Evolutionary conservation across 2,797 vertebrate genomes (phyloP).

Genomic region (Pangasius larnaudii): DNA sequence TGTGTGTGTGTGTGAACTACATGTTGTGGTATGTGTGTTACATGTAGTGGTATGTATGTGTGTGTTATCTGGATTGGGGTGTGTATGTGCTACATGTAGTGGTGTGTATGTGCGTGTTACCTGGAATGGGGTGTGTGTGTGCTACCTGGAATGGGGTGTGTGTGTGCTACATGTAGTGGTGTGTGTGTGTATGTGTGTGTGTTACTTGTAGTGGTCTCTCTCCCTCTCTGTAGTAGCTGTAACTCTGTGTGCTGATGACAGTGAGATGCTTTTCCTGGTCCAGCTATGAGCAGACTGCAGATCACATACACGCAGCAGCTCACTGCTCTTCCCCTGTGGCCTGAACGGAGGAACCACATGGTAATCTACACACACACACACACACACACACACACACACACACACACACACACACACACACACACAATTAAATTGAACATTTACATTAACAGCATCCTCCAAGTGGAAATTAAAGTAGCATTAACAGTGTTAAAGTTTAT

Average conservation of each 20-base stretch:
- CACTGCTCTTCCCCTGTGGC: slow-evolving; percentile 73
- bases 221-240: slow-evolving; percentile 65
- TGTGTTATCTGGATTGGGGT: not conserved
- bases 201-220: slow-evolving; percentile 86
- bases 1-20: slow-evolving; percentile 64
- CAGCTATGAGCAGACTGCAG: slow-evolving; percentile 75
- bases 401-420: not conserved
- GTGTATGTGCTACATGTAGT: not conserved
- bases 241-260: slow-evolving; percentile 68
- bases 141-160: too few species aligned
- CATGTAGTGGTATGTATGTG: not conserved
- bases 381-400: slow-evolving; percentile 24
- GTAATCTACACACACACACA: slow-evolving; percentile 74
- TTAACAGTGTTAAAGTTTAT: not conserved
- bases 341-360: slow-evolving; percentile 84
- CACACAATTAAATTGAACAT: not conserved
- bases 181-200: not conserved
- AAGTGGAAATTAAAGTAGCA: not conserved
- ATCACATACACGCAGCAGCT: slow-evolving; percentile 80
- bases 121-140: too few species aligned
- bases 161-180: not conserved
- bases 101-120: not conserved
- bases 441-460: not conserved
- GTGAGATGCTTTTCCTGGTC: slow-evolving; percentile 76
- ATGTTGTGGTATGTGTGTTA: slow-evolving; percentile 75